Percentiles rank a stretch among this genome's conserved stretches.
These are phyloP conservation scores for Galbula dea DNA, from an alignment of 2,113 vertebrate genomes.

Conservation along the genomic window DNA sequence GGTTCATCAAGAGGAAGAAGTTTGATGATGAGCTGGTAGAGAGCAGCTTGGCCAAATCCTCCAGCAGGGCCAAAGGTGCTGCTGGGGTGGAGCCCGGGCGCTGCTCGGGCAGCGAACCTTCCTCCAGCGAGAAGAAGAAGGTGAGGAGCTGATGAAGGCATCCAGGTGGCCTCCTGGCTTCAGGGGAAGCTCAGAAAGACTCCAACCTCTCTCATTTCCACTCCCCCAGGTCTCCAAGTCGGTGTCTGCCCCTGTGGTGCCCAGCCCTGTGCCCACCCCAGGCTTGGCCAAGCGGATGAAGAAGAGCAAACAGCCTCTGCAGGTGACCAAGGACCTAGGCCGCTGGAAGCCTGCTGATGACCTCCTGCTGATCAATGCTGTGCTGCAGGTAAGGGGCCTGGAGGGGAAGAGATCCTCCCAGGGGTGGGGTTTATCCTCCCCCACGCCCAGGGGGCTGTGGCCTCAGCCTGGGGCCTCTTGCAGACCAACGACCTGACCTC, in stretches of 20 bases:
- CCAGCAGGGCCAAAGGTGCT: constrained; percentile 88
- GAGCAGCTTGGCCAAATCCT: constrained; percentile 93
- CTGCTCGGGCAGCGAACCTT: constrained; percentile 83
- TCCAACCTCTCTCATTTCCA: rapidly evolving
- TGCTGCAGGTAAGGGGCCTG: constrained; percentile 82
- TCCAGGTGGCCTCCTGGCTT: not conserved
- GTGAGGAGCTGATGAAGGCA: constrained; percentile 36
- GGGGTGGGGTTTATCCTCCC: no score
- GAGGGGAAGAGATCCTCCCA: no score
- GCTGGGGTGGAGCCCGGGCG: constrained; percentile 85
- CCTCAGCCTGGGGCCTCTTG: not conserved
- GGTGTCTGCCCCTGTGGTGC: constrained; percentile 75
- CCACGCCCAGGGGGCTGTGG: no score
- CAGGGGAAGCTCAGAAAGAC: not conserved
- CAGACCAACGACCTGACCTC: constrained; percentile 93
- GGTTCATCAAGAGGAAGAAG: constrained; percentile 96
- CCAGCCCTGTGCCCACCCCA: constrained; percentile 81
- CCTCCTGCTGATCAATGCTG: constrained; percentile 90
- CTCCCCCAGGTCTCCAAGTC: constrained; percentile 82
- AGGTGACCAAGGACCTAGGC: constrained; percentile 92
- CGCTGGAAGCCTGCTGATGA: constrained; percentile 94
- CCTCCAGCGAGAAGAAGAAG: constrained; percentile 92
- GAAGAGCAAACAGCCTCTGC: constrained; percentile 92
- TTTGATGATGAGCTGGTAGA: constrained; percentile 97
- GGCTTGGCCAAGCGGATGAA: constrained; percentile 90